phyloP scores from a whole-genome alignment of 2,797 vertebrate genomes.

The Champsocephalus esox region DNA sequence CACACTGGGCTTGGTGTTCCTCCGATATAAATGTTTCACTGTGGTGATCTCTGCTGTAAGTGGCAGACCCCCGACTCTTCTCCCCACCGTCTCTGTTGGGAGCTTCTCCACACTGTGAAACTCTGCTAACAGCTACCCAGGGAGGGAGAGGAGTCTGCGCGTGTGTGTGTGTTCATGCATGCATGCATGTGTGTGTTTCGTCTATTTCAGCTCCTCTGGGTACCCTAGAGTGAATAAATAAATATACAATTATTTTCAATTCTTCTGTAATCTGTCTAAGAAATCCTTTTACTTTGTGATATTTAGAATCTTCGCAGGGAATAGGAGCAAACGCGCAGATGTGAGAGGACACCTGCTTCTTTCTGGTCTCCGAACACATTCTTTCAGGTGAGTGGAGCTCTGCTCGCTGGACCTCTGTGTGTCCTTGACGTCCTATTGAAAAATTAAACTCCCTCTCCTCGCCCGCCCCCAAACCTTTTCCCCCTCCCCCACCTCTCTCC shows the following conservation, averaged over 20 bases:
- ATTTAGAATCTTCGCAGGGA: not conserved
- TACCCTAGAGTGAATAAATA: constrained; percentile 33
- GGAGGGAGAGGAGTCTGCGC: constrained; percentile 41
- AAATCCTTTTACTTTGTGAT: not conserved
- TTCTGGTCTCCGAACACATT: constrained; percentile 35
- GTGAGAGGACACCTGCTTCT: constrained; percentile 18
- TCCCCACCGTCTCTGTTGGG: constrained; percentile 58
- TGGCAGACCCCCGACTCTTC: constrained; percentile 59
- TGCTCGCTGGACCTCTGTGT: constrained; percentile 36
- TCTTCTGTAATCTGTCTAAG: constrained; percentile 27
- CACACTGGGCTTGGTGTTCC: constrained; percentile 18
- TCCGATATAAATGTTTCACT: constrained; percentile 75
- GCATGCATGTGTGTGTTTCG: constrained; percentile 11
- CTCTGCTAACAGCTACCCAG: constrained; percentile 75
- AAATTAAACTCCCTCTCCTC: constrained; percentile 68
- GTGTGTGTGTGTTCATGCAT: constrained; percentile 6
- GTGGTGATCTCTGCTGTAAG: constrained; percentile 67
- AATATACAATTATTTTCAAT: constrained; percentile 22
- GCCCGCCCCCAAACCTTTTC: not conserved
- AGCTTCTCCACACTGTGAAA: constrained; percentile 72
- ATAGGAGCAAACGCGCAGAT: not conserved
- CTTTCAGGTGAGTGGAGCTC: constrained; percentile 62
- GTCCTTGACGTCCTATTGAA: constrained; percentile 79
- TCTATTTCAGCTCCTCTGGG: constrained; percentile 24
- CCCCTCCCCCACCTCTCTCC: constrained; percentile 12